A percentile compares a stretch with the other conserved stretches of the same genome.
These are phyloP conservation scores for Polietes domitor DNA, from an alignment of 2,888 invertebrate genomes.

Conservation along the genomic window DNA sequence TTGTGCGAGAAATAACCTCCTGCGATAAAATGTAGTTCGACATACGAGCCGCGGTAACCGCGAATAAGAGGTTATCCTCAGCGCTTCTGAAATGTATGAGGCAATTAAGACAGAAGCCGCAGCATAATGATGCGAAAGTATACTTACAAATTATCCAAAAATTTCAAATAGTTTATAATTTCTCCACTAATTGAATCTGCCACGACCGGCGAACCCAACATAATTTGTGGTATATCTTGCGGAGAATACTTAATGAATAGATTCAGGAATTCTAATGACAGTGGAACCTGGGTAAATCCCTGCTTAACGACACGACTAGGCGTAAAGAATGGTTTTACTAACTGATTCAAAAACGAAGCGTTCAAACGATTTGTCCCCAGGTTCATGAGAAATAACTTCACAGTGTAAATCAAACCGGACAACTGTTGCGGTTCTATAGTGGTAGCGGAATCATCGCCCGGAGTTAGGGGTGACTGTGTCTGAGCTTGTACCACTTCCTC, in stretches of 20 bases:
- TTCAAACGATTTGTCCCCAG: conserved; percentile 76
- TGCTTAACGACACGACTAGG: conserved; percentile 71
- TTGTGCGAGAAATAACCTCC: conserved; percentile 73
- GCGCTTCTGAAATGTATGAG: conserved; percentile 68
- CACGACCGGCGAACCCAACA: conserved; percentile 78
- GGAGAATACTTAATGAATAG: conserved; percentile 78
- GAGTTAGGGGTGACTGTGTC: conserved; percentile 48
- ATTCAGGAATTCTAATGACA: conserved; percentile 78
- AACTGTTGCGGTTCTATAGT: conserved; percentile 69
- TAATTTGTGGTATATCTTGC: conserved; percentile 76
- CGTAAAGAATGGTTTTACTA: conserved; percentile 75
- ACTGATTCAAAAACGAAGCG: conserved; percentile 76
- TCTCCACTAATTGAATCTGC: conserved; percentile 78
- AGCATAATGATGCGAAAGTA: not conserved
- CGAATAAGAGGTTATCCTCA: conserved; percentile 76
- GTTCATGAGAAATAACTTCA: conserved; percentile 76
- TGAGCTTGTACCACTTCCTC: not conserved
- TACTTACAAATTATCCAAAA: conserved; percentile 75
- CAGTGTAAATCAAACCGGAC: conserved; percentile 78
- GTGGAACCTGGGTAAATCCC: conserved; percentile 73
- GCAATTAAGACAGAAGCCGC: not conserved
- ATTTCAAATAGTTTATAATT: conserved; percentile 76
- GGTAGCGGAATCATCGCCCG: conserved; percentile 45
- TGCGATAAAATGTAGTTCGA: conserved; percentile 78
- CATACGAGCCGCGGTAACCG: conserved; percentile 78